Conservation (phyloP, 1,140 invertebrate genomes). For the Diachasmimorpha longicaudata region DNA sequence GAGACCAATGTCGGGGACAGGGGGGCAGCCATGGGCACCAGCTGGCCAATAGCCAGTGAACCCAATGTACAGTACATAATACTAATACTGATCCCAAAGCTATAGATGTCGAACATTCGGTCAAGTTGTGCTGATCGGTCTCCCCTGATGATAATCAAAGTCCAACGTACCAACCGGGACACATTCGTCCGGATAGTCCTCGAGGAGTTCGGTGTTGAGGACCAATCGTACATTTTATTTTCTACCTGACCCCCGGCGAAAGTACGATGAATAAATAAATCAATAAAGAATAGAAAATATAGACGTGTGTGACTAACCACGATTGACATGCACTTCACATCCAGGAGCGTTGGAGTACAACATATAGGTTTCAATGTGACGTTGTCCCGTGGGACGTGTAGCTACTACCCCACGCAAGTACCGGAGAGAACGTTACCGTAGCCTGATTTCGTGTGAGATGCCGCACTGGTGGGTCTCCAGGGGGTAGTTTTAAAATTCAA, state of each 20-base stretch:
- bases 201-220: neutral
- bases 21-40: slow-evolving; percentile 23
- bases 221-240: neutral
- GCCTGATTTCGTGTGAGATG: slow-evolving; percentile 34
- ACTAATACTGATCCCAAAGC: neutral
- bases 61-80: neutral
- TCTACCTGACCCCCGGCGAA: neutral
- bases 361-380: neutral
- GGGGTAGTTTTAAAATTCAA: slow-evolving; percentile 37
- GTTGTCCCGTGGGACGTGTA: slow-evolving; percentile 30
- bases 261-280: neutral
- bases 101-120: neutral
- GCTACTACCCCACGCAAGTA: slow-evolving; percentile 21
- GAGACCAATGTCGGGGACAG: slow-evolving; percentile 38
- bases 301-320: neutral
- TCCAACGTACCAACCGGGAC: neutral
- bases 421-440: neutral
- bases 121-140: neutral
- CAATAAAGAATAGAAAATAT: too few species aligned
- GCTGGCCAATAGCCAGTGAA: slow-evolving; percentile 23
- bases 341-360: neutral
- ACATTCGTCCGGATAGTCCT: neutral
- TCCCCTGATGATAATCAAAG: slow-evolving; percentile 15
- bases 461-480: slow-evolving; percentile 13
- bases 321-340: slow-evolving; percentile 13